These are phyloP conservation scores for Tetragonula clypearis DNA, from an alignment of 1,140 invertebrate genomes.

Conservation along the genomic window DNA sequence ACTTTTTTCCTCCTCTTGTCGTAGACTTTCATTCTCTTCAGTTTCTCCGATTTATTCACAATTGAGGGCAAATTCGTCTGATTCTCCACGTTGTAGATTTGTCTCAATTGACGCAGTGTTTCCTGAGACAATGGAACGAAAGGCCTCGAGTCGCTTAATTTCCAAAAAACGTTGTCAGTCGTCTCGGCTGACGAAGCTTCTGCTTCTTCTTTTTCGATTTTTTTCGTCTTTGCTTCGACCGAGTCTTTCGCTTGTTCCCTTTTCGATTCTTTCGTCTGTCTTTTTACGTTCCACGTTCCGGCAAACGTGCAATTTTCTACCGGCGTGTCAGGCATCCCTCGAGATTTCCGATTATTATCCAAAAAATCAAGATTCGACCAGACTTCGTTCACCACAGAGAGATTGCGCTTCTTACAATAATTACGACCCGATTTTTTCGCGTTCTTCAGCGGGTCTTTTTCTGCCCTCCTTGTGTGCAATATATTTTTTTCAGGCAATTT, in stretches of 20 bases:
- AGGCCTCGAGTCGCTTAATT: conserved; percentile 52
- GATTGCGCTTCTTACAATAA: not conserved
- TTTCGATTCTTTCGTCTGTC: not conserved
- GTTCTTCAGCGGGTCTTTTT: not conserved
- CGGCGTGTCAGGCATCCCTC: not conserved
- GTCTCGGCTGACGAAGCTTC: not conserved
- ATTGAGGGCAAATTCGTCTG: not conserved
- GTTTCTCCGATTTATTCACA: conserved; percentile 29
- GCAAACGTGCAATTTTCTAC: not conserved
- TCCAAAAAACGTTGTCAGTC: conserved; percentile 29
- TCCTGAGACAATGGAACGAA: conserved; percentile 52
- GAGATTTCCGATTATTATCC: not conserved
- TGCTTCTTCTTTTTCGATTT: not conserved
- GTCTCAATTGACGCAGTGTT: conserved; percentile 36
- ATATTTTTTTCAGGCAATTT: not conserved
- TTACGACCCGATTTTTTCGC: not conserved
- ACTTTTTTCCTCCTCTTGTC: conserved; percentile 48
- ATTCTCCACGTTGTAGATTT: conserved; percentile 24
- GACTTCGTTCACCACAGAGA: conserved; percentile 27
- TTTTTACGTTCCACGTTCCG: not conserved
- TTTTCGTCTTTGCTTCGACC: not conserved
- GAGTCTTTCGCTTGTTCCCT: not conserved
- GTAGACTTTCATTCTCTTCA: conserved; percentile 57
- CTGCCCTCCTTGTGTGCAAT: not conserved
- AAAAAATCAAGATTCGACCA: conserved; percentile 48